Evolutionary conservation across 2,113 vertebrate species (phyloP).

Genomic region (Rhineura floridana): DNA sequence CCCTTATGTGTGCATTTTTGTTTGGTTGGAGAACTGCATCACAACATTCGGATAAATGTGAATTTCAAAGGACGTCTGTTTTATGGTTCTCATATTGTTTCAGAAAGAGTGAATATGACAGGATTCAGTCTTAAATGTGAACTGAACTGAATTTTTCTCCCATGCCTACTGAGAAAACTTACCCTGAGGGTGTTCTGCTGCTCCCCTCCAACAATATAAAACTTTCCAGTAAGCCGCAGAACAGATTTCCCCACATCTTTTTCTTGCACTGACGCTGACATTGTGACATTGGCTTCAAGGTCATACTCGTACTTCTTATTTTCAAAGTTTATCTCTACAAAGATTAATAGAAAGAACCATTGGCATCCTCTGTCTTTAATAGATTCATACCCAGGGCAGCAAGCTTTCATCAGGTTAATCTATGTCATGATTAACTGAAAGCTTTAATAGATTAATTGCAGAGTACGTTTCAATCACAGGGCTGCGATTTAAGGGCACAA

Average conservation of each 20-base stretch:
- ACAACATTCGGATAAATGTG: too few relatives aligned
- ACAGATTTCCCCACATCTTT: constrained; percentile 74
- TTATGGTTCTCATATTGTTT: too few relatives aligned
- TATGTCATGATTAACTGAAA: not conserved
- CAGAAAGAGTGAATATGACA: too few relatives aligned
- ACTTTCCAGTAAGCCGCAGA: constrained; percentile 74
- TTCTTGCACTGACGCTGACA: constrained; percentile 78
- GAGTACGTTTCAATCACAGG: not conserved
- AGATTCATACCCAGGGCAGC: not conserved
- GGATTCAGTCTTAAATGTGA: too few relatives aligned
- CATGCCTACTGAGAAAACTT: constrained; percentile 26
- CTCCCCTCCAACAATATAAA: constrained; percentile 71
- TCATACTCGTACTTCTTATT: constrained; percentile 82
- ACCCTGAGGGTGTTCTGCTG: constrained; percentile 76
- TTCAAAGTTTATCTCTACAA: constrained; percentile 77
- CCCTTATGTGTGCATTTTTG: too few relatives aligned
- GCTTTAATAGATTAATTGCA: not conserved
- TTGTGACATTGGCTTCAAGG: too few relatives aligned
- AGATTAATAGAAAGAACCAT: not conserved
- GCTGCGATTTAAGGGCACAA: not conserved
- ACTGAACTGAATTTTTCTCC: too few relatives aligned
- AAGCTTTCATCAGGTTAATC: not conserved
- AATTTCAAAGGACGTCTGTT: too few relatives aligned
- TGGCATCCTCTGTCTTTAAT: not conserved
- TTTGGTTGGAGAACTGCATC: too few relatives aligned